phyloP scores from a whole-genome alignment of 2,113 vertebrate genomes.

The Nannospalax galili region DNA sequence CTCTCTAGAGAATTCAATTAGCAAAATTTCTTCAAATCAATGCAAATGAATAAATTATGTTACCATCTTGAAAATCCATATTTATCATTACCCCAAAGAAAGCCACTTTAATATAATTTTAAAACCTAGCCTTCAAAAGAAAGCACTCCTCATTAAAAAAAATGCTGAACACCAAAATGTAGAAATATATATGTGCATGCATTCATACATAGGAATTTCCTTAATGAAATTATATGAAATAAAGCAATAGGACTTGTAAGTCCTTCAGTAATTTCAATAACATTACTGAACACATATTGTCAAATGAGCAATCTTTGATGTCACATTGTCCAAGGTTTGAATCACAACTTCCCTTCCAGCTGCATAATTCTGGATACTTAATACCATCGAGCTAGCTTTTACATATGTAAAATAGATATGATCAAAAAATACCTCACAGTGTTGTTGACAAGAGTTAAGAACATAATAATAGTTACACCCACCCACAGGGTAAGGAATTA shows the following conservation, averaged over 20 bases:
- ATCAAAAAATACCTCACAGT: neutral
- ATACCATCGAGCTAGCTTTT: neutral
- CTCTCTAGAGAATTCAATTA: conserved; percentile 45
- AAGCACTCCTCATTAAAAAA: neutral
- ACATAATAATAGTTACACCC: neutral
- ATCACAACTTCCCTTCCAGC: neutral
- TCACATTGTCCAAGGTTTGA: neutral
- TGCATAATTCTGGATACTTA: neutral
- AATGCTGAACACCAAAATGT: neutral
- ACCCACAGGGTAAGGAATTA: neutral
- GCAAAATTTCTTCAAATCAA: conserved; percentile 45
- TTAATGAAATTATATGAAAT: neutral
- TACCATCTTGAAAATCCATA: conserved; percentile 38
- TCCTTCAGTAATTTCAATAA: neutral
- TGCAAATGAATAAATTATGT: conserved; percentile 51
- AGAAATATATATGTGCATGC: neutral
- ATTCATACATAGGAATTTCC: neutral
- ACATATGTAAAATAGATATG: neutral
- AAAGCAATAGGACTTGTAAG: neutral
- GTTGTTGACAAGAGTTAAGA: neutral
- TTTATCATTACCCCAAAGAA: conserved; percentile 42
- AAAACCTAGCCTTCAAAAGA: neutral
- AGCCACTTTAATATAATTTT: conserved; percentile 51
- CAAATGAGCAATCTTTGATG: neutral
- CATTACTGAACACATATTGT: neutral